A percentile compares a stretch with the other conserved stretches of the same genome.
Conservation (phyloP, 1,140 invertebrate genomes). For the Physella acuta region DNA sequence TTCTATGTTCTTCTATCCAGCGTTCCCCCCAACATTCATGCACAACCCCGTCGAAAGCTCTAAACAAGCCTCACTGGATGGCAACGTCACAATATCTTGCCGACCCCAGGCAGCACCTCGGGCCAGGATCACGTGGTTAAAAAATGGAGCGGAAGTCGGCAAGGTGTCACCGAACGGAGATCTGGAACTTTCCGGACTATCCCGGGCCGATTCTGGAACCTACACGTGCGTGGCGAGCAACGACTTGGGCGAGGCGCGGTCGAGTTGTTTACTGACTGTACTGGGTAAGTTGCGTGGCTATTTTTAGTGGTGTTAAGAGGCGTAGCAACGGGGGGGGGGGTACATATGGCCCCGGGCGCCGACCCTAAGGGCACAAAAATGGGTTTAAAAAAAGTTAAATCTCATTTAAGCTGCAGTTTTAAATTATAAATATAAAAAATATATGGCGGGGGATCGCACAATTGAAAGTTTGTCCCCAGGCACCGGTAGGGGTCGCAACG, state of each 20-base stretch:
- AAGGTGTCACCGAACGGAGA: slow-evolving; percentile 9
- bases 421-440: no score
- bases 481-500: no score
- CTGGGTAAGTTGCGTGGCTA: no score
- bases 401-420: no score
- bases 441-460: no score
- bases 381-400: no score
- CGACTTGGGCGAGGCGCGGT: neutral
- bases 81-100: slow-evolving; percentile 89
- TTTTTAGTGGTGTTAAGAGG: no score
- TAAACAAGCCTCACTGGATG: slow-evolving; percentile 84
- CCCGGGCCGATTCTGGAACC: slow-evolving; percentile 2
- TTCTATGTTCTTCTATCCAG: no score
- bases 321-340: no score
- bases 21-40: slow-evolving; percentile 84
- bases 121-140: slow-evolving; percentile 1
- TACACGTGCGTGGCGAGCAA: slow-evolving; percentile 11
- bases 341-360: no score
- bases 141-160: slow-evolving; percentile 6
- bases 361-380: no score
- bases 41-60: slow-evolving; percentile 85
- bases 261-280: neutral
- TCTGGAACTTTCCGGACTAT: neutral
- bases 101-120: slow-evolving; percentile 88
- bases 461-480: no score